phyloP scores from a whole-genome alignment of 2,113 vertebrate species.

The Eidolon helvum region DNA sequence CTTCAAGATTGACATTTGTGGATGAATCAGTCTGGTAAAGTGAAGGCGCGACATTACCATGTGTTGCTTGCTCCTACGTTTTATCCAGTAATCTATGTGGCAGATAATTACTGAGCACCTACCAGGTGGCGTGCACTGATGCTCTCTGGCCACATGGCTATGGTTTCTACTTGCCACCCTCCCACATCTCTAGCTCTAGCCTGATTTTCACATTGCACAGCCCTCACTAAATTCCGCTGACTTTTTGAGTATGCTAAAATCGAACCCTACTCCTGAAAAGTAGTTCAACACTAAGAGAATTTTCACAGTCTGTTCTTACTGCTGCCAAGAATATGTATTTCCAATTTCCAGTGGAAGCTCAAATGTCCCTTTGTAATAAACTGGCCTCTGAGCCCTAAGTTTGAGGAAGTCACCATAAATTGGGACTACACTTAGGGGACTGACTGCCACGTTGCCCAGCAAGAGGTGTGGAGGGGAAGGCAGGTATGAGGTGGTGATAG shows the following conservation, averaged over 20 bases:
- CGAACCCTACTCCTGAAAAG: not conserved
- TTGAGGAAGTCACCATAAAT: not conserved
- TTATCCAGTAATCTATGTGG: too few relatives aligned
- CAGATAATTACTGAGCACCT: not conserved
- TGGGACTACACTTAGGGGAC: not conserved
- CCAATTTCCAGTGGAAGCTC: slow-evolving; percentile 64
- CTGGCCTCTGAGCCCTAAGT: not conserved
- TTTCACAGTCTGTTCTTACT: slow-evolving; percentile 47
- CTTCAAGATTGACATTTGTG: not conserved
- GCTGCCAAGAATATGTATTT: slow-evolving; percentile 66
- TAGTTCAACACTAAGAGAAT: not conserved
- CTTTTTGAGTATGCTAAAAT: not conserved
- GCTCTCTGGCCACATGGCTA: rapidly evolving
- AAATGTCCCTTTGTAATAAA: slow-evolving; percentile 44
- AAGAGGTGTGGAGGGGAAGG: not conserved
- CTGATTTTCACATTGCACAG: not conserved
- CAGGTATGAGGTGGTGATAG: not conserved
- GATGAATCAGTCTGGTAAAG: not conserved
- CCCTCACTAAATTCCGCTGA: not conserved
- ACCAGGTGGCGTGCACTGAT: not conserved
- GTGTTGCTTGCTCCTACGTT: not conserved
- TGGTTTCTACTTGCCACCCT: not conserved
- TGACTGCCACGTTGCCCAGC: not conserved
- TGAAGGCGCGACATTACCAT: rapidly evolving
- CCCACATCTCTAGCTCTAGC: not conserved